These are phyloP conservation scores for Cryptomyrus ogoouensis DNA, from an alignment of 2,113 vertebrate species.

Conservation along the genomic window DNA sequence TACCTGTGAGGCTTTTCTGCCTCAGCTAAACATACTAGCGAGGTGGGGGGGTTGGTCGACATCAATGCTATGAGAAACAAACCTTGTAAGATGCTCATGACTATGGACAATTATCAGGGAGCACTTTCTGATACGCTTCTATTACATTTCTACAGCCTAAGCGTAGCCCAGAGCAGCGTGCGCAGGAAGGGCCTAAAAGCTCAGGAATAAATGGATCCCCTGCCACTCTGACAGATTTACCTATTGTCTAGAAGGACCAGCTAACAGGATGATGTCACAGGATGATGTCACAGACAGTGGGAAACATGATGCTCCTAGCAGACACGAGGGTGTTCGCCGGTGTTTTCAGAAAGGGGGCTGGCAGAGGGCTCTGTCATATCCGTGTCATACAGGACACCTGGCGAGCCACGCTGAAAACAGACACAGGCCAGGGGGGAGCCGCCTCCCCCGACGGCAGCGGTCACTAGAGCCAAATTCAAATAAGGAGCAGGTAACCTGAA, in stretches of 20 bases:
- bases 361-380: slow-evolving; percentile 28
- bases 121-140: slow-evolving; percentile 26
- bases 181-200: slow-evolving; percentile 31
- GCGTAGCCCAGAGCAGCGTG: slow-evolving; percentile 28
- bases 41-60: slow-evolving; percentile 42
- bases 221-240: slow-evolving; percentile 48
- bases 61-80: slow-evolving; percentile 48
- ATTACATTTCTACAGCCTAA: slow-evolving; percentile 16
- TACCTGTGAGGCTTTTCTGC: slow-evolving; percentile 49
- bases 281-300: slow-evolving; percentile 44
- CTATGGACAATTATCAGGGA: slow-evolving; percentile 52
- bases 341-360: slow-evolving; percentile 18
- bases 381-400: slow-evolving; percentile 43
- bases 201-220: slow-evolving; percentile 40
- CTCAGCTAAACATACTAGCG: slow-evolving; percentile 42
- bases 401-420: slow-evolving; percentile 9
- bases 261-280: slow-evolving; percentile 44
- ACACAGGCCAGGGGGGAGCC: neutral
- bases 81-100: slow-evolving; percentile 54
- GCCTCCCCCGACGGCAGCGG: neutral
- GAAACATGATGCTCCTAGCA: slow-evolving; percentile 31
- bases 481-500: neutral
- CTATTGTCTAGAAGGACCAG: slow-evolving; percentile 47
- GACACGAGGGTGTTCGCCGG: slow-evolving; percentile 28
- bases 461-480: neutral